Evolutionary conservation across 2,113 vertebrate species (phyloP).

Genomic region (Bothrops jararaca): DNA sequence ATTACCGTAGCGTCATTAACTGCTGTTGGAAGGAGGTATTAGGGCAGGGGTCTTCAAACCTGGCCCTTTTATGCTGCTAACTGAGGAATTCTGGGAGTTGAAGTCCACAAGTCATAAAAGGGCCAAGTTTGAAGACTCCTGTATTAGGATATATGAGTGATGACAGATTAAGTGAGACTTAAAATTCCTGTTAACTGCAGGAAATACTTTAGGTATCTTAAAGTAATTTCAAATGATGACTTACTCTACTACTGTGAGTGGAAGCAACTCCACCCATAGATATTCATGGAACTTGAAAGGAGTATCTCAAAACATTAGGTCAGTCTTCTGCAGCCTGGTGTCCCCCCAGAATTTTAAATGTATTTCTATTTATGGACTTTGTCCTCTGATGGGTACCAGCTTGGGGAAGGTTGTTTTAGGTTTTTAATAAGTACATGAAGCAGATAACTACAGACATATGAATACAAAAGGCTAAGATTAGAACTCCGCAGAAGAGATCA

Average conservation of each 20-base stretch:
- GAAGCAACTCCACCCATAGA: not conserved
- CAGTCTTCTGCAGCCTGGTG: not conserved
- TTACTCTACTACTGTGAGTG: not conserved
- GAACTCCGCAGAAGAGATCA: not conserved
- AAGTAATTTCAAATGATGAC: not conserved
- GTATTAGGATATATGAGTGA: constrained; percentile 38
- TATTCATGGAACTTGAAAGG: not conserved
- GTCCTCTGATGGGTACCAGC: not conserved
- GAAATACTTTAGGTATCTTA: constrained; percentile 44
- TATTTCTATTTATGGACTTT: not conserved
- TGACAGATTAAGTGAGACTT: constrained; percentile 58
- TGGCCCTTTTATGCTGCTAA: too few species aligned
- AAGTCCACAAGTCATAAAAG: too few species aligned
- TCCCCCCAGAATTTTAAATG: not conserved
- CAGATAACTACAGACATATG: not conserved
- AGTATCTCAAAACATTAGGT: not conserved
- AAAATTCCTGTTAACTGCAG: constrained; percentile 35
- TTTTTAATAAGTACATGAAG: not conserved
- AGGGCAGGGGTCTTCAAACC: not conserved
- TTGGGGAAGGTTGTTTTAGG: not conserved
- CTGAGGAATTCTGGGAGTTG: too few species aligned
- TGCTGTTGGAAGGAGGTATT: constrained; percentile 48
- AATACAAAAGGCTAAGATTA: not conserved
- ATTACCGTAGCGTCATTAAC: constrained; percentile 57
- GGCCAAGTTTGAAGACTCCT: too few species aligned